Base-by-base conservation (phyloP, 1,140 invertebrate genomes). In the Drosophila subobscura region DNA sequence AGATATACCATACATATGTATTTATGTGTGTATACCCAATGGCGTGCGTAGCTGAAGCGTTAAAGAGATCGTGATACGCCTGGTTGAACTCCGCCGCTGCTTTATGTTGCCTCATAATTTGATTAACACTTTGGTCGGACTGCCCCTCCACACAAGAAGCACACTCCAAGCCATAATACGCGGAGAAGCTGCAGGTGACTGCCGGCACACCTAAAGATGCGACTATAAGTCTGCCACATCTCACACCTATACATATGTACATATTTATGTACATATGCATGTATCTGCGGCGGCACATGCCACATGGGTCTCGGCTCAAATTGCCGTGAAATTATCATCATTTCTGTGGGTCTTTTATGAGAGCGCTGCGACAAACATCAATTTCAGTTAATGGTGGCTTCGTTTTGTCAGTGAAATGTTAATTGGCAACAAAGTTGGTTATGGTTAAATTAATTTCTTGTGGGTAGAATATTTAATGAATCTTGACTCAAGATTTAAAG, bases 11-110 rank as follows among this genome's bases (percentile, higher is more conserved):
- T 27, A 4, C 25, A 27, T 10, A 3, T 10, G 4, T 10, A 10
- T 8, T 1, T 33, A 3, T 33, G 8, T 33, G 3, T 10, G 33
- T 10, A 37, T 37, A 4, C 33, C 4, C 77, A 89, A 77, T 89
- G 73, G 80, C 79, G 85, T 89, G 85, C 85, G 85, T 85, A 85
- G 70, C 86, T 90, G 86, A 68, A 89, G 85, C 80, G 85, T 89
- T 85, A 89, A 89, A 89, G 73, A 86, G 84, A 76, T 89, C 66
- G 44, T 86, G 84, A 83, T 81, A 86, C 72, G 83, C 46, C 75
- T 89, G 73, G 81, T 56, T 85, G 64, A 86, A 58, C 77, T 58
- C 33, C 59, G 56, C 67, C 73, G 59, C 80, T 37, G 33, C 16
- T 20, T 20, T 60, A 49, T 77, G 64, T 63, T 51, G 65, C 64